Percentiles rank a stretch among this genome's conserved stretches.
Conservation (phyloP, 2,888 invertebrate species). For the Alsophila aescularia region DNA sequence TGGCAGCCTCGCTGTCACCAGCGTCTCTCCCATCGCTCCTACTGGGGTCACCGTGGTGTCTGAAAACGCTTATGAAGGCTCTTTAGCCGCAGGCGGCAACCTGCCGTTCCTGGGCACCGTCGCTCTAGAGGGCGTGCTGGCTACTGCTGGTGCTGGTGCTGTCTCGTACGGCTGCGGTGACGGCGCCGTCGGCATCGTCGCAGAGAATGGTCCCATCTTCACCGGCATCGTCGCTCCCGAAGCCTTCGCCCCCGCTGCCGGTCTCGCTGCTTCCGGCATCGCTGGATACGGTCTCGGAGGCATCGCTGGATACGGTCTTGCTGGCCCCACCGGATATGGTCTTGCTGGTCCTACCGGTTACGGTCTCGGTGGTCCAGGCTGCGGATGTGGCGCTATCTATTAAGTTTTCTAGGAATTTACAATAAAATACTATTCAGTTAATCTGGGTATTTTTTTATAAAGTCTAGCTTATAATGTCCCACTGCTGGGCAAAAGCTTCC, state of each 20-base stretch:
- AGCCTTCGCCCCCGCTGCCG: slow-evolving; percentile 6
- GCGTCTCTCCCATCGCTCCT: slow-evolving; percentile 36
- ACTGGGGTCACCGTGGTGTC: slow-evolving; percentile 35
- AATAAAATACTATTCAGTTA: no score
- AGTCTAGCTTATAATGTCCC: no score
- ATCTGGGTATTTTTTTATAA: no score
- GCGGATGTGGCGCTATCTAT: no score
- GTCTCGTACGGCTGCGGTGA: slow-evolving; percentile 39
- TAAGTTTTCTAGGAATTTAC: no score
- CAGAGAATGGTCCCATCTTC: slow-evolving; percentile 29
- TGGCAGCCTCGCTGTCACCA: slow-evolving; percentile 36
- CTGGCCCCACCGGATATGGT: no score
- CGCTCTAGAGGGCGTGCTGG: slow-evolving; percentile 31
- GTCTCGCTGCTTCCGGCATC: slow-evolving; percentile 4
- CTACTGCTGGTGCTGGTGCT: slow-evolving; percentile 34
- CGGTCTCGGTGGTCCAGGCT: no score
- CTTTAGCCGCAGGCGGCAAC: slow-evolving; percentile 32
- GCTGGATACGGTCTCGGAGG: no score
- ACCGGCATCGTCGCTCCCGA: slow-evolving; percentile 26
- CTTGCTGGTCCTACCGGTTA: no score
- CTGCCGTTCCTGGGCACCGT: slow-evolving; percentile 39
- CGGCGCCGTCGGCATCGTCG: slow-evolving; percentile 38
- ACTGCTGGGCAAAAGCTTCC: no score
- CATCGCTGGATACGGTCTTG: no score
- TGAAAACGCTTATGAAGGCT: slow-evolving; percentile 39